Evolutionary conservation across 2,113 vertebrate genomes (phyloP), one percentile per base, ranked within the genome.

Genomic region (Carlito syrichta): DNA sequence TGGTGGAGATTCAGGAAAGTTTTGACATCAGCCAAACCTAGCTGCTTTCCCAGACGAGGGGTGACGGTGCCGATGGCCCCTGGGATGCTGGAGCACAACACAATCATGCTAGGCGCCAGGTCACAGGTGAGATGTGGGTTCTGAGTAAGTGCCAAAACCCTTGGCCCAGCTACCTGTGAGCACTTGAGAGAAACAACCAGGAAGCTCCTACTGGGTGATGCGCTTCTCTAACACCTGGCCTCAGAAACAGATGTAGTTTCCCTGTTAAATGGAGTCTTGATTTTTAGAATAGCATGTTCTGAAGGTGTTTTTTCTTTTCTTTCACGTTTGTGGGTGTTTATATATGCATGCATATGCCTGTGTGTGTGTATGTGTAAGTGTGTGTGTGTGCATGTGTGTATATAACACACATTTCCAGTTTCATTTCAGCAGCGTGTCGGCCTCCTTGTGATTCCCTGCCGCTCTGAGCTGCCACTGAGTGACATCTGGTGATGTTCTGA

Each of bases 251-350:
- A 54, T 92, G 5, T n/a, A 25, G 30, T 71, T 76, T 85, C 32
- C 45, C 32, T 73, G 12, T 82, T 38, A 50, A 84, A 38, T 32
- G 13, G 11, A 73, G 48, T 78, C 35, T 92, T 96, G 48, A 89
- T 95, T 69, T 96, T 91, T 71, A 73, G 93, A 62, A 40, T 12
- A 88, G 4, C 17, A 56, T 82, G 35, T 86, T 74, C 56, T 68
- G 22, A 77, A 94, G 83, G 22, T 22, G 8, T 48, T 66, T 90
- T 14, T 27, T 95, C 30, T 52, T 38, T 84, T 17, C 20, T 20
- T 76, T 32, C 27, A 6, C n/a, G n/a, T n/a, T n/a, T 82, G 7
- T 17, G 43, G 58, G 30, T 86, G 0, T 73, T 2, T 58, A 1
- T 32, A 17, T 63, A 1, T 50, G 8, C 74, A 27, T 60, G 22